These are phyloP conservation scores for Drosophila bipectinata DNA, from an alignment of 1,140 invertebrate genomes.

Conservation along the genomic window DNA sequence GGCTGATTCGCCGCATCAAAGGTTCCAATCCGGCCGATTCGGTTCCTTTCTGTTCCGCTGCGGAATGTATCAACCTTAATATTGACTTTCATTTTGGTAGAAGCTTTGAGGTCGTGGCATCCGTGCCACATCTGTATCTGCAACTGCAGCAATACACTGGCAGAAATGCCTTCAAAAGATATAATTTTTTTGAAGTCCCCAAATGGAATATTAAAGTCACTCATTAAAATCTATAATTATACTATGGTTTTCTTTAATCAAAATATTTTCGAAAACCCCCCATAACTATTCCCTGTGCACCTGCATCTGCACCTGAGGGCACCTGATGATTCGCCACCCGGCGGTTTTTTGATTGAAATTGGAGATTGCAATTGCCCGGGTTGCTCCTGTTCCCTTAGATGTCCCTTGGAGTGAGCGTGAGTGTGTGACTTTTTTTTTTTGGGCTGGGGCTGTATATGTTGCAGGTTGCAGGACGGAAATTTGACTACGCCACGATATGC, in stretches of 20 bases:
- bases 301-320: slow-evolving; percentile 32
- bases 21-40: slow-evolving; percentile 25
- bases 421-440: slow-evolving; percentile 35
- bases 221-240: no score
- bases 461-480: slow-evolving; percentile 56
- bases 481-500: slow-evolving; percentile 73
- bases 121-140: slow-evolving; percentile 9
- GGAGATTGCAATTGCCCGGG: slow-evolving; percentile 72
- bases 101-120: slow-evolving; percentile 75
- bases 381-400: slow-evolving; percentile 29
- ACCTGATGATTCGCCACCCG: slow-evolving; percentile 28
- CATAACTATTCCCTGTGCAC: neutral
- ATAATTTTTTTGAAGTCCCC: neutral
- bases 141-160: slow-evolving; percentile 3
- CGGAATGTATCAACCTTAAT: slow-evolving; percentile 75
- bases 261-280: neutral
- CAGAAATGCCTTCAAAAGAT: neutral
- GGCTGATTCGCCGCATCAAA: slow-evolving; percentile 42
- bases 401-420: no score
- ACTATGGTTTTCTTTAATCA: no score
- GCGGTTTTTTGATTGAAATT: slow-evolving; percentile 81
- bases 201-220: no score
- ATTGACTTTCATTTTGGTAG: slow-evolving; percentile 73
- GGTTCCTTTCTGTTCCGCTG: slow-evolving; percentile 19
- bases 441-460: slow-evolving; percentile 12